Base-by-base conservation (phyloP, 2,113 vertebrate species). In the Drymodes brunneopygia region DNA sequence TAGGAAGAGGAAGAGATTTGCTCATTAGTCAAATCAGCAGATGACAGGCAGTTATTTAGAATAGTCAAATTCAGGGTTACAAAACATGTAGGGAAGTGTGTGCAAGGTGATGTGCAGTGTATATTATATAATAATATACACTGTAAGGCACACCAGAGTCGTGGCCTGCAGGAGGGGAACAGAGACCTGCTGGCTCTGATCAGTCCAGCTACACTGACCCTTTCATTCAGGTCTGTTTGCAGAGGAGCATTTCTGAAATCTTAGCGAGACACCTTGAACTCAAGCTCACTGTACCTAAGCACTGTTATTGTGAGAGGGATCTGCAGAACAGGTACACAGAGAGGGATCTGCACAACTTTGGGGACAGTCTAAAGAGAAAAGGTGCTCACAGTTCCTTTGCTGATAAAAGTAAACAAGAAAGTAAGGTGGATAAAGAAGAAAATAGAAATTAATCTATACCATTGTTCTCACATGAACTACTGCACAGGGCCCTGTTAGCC, bases 91-190 rank as follows among this genome's bases (percentile, higher is more conserved):
- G 15, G 35, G 28, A 88, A 88, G 12, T 45, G 61, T 70, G 33
- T 35, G 24, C 57, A 81, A 51, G n/a, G 35, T 51, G 70, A 79
- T n/a, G n/a, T n/a, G n/a, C n/a, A n/a, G n/a, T n/a, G n/a, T n/a
- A n/a, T n/a, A n/a, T n/a, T n/a, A n/a, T n/a, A n/a, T 13, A 71
- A 16, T 44, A 25, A 31, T 25, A 25, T 1, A n/a, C 8, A 17
- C 5, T 35, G 12, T 15, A 66, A 35, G 31, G 21, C 12, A 53
- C 17, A 47, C 16, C 40, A 65, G n/a, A 0, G 0, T 2, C 53
- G 29, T 35, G 40, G 36, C 9, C 45, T 65, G 16, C n/a, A 54
- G 25, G 3, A 56, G 31, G 17, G 36, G 13, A 22, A 6, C 21
- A 75, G 42, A 72, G 17, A 53, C 19, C 1, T 4, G 25, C 17